A percentile compares a stretch with the other conserved stretches of the same genome.
Evolutionary conservation across 2,888 invertebrate species (phyloP).

Genomic region (Lepidocyrtoides sp.): DNA sequence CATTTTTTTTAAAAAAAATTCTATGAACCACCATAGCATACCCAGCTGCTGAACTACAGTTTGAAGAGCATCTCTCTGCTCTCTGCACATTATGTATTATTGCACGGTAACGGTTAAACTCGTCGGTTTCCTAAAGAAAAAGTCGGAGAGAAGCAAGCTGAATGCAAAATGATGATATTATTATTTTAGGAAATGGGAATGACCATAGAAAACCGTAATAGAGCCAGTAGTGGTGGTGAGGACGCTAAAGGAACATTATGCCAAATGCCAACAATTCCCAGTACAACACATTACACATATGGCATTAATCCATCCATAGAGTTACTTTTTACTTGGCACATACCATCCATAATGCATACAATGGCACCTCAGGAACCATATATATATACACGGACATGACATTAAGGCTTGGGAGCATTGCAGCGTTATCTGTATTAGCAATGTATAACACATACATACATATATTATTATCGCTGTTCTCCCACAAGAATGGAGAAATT

Average conservation of each 20-base stretch:
- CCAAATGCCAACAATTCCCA: constrained; percentile 70
- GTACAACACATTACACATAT: constrained; percentile 47
- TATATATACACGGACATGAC: background rate
- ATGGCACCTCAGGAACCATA: constrained; percentile 58
- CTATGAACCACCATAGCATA: too few species aligned
- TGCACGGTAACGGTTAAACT: background rate
- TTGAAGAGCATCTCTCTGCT: too few species aligned
- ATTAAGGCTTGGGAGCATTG: constrained; percentile 21
- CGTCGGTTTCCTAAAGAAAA: background rate
- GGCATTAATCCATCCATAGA: constrained; percentile 68
- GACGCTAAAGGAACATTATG: constrained; percentile 54
- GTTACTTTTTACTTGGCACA: constrained; percentile 28
- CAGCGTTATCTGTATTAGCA: constrained; percentile 3
- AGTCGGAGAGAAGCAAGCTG: constrained; percentile 39
- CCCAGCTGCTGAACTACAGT: too few species aligned
- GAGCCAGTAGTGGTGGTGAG: constrained; percentile 20
- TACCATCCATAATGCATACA: constrained; percentile 54
- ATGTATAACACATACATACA: background rate
- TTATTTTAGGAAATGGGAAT: constrained; percentile 77
- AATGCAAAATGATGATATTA: constrained; percentile 71
- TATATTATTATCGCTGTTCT: background rate
- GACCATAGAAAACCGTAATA: constrained; percentile 70
- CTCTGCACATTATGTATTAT: background rate
- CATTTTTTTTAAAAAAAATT: constrained; percentile 43
- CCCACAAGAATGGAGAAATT: constrained; percentile 44